Conservation (phyloP, 2,888 invertebrate species). For the Tenthredo livida region DNA sequence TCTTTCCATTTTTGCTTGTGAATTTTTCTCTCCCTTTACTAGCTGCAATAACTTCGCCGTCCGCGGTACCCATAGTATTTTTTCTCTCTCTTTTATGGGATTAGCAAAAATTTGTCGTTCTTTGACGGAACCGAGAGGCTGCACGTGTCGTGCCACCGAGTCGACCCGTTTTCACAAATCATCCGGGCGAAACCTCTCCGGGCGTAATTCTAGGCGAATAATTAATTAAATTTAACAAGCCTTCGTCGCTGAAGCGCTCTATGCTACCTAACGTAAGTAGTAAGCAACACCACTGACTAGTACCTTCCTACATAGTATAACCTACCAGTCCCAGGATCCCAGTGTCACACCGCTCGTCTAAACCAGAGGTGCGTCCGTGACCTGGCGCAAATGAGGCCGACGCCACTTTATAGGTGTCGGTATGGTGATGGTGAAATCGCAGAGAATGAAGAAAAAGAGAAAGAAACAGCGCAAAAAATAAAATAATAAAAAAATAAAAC, state of each 20-base stretch:
- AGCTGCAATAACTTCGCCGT: no score
- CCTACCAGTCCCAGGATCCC: slow-evolving; percentile 7
- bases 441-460: background rate
- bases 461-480: background rate
- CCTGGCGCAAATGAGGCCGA: slow-evolving; percentile 34
- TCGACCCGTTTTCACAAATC: slow-evolving; percentile 47
- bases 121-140: background rate
- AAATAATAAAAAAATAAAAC: no score
- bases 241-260: slow-evolving; percentile 17
- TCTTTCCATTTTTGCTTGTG: no score
- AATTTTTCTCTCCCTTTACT: no score
- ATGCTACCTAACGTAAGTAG: slow-evolving; percentile 22
- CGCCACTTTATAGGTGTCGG: background rate
- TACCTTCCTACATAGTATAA: background rate
- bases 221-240: slow-evolving; percentile 51
- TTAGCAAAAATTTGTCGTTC: background rate
- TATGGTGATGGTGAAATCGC: slow-evolving; percentile 27
- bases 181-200: slow-evolving; percentile 16
- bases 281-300: background rate
- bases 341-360: slow-evolving; percentile 38
- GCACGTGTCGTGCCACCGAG: background rate
- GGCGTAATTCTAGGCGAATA: slow-evolving; percentile 39
- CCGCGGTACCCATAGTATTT: background rate
- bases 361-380: slow-evolving; percentile 45
- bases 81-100: background rate